Evolutionary conservation across 2,113 vertebrate species (phyloP).

Genomic region (Butorides virescens): DNA sequence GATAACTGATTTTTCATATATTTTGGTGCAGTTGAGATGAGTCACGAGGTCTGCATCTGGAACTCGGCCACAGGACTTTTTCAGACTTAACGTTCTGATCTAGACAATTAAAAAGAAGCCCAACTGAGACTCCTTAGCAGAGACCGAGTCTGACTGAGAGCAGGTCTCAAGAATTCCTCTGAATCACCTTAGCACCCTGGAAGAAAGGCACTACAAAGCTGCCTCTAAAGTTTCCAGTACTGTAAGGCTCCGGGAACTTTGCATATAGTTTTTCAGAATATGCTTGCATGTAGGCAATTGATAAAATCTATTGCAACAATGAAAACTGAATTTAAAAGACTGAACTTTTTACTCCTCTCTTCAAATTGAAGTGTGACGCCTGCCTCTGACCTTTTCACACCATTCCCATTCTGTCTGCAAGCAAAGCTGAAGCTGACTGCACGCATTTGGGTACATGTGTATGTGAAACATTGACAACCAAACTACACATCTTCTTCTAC

Average conservation of each 20-base stretch:
- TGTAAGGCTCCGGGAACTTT: background rate
- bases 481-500: background rate
- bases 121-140: background rate
- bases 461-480: accelerated
- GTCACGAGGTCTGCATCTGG: background rate
- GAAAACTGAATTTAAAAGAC: background rate
- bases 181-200: background rate
- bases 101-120: background rate
- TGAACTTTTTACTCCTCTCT: background rate
- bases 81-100: background rate
- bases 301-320: background rate
- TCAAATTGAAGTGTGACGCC: background rate
- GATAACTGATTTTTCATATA: background rate
- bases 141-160: background rate
- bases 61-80: background rate
- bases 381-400: background rate
- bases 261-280: background rate
- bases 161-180: background rate
- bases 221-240: background rate
- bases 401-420: background rate
- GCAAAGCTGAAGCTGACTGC: background rate
- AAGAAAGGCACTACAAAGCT: background rate
- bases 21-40: background rate
- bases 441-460: background rate
- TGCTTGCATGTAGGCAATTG: background rate